Conservation (phyloP, 2,797 vertebrate species). For the Anniella stebbinsi region DNA sequence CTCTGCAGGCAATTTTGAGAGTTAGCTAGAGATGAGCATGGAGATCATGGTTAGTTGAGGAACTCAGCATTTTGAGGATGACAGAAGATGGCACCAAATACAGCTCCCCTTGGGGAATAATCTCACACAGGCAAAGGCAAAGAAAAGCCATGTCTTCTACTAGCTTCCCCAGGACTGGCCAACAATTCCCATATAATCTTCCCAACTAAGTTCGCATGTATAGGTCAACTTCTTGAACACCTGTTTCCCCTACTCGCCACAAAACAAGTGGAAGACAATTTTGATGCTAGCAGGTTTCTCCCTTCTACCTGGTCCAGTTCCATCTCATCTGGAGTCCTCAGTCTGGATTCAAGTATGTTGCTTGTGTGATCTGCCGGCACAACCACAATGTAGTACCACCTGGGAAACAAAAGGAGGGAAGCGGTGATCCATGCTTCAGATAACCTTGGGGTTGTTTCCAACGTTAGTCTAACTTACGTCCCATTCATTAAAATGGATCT, state of each 20-base stretch:
- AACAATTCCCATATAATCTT: not conserved
- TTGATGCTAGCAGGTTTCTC: not conserved
- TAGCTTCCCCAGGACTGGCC: not conserved
- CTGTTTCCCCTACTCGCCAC: not conserved
- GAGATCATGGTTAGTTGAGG: constrained; percentile 14
- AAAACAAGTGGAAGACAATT: not conserved
- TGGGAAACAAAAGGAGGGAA: constrained; percentile 66
- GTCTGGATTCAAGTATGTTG: constrained; percentile 73
- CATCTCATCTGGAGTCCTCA: constrained; percentile 92
- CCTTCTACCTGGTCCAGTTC: constrained; percentile 89
- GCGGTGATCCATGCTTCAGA: not conserved
- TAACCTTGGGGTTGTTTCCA: too few relatives aligned
- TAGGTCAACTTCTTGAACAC: too few relatives aligned
- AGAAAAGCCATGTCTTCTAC: not conserved
- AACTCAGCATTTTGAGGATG: not conserved
- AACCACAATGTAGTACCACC: constrained; percentile 96
- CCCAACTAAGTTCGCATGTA: too few relatives aligned
- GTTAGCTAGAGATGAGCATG: not conserved
- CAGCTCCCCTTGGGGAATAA: not conserved
- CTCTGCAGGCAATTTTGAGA: not conserved
- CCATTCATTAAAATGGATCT: too few relatives aligned
- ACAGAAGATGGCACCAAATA: not conserved
- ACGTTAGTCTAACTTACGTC: too few relatives aligned
- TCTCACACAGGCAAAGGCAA: not conserved
- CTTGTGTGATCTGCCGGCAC: constrained; percentile 84